Conservation (phyloP, 2,888 invertebrate species). For the Axea sp. region DNA sequence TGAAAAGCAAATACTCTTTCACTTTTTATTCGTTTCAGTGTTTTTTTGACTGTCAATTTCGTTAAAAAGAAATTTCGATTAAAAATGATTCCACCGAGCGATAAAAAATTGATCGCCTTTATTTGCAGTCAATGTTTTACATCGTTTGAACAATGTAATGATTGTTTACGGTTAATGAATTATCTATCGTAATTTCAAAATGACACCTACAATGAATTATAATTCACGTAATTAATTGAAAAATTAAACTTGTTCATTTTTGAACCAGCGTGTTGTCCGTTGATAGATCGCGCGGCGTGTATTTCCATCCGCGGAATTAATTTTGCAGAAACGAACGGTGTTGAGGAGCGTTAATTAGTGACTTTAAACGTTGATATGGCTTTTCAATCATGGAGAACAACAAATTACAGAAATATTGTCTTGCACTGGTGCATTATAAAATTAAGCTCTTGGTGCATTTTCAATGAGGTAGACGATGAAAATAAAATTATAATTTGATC, state of each 20-base stretch:
- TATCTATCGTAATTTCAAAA: constrained; percentile 12
- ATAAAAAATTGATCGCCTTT: constrained; percentile 5
- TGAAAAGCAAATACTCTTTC: too few species aligned
- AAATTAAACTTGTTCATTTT: constrained; percentile 10
- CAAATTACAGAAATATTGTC: neutral
- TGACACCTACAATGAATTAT: constrained; percentile 25
- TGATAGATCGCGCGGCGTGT: constrained; percentile 5
- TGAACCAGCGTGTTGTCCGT: neutral
- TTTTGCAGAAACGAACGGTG: constrained; percentile 10
- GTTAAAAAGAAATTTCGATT: too few species aligned
- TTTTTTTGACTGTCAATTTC: too few species aligned
- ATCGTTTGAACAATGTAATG: constrained; percentile 22
- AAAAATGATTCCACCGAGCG: neutral
- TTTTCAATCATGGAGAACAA: constrained; percentile 16
- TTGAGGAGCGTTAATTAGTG: constrained; percentile 16
- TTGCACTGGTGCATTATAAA: too few species aligned
- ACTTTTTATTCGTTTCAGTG: too few species aligned
- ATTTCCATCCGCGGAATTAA: constrained; percentile 1
- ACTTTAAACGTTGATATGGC: constrained; percentile 9
- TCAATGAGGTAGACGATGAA: too few species aligned
- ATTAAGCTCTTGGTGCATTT: too few species aligned
- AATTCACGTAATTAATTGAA: constrained; percentile 10
- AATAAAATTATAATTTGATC: too few species aligned
- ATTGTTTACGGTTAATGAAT: constrained; percentile 32
- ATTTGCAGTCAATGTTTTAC: constrained; percentile 14